Evolutionary conservation across 1,140 invertebrate species (phyloP), one percentile per base, ranked within the genome.

Genomic region (Hyphantria cunea): DNA sequence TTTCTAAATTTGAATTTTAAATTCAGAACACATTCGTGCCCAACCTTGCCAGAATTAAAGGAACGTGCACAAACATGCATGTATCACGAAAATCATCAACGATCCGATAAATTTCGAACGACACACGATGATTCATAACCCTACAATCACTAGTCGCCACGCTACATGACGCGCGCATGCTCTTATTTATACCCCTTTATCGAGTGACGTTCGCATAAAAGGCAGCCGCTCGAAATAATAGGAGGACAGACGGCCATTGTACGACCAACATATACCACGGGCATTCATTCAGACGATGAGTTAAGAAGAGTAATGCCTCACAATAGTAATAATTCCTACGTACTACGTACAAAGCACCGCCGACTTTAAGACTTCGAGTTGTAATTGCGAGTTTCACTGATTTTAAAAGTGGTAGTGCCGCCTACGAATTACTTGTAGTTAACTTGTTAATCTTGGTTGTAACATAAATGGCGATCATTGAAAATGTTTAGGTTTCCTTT

Each of bases 121-220:
- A 58, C 55, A 58, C 45, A 55, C 41, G 45, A 50, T 60, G 56
- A 60, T 60, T 60, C 56, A 60, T 60, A 60, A 42, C 56, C n/a
- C 48, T 42, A 50, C 47, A 50, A 60, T 60, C 56, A 51, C 56
- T 60, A 60, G 56, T 61, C 50, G 50, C 44, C 47, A 42, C 47
- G 17, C n/a, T 78, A 82, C 82, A 81, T 82, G 82, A 80, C 79
- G 55, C 66, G 74, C 74, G 65, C 76, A 49, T 41, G 41, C 64
- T 74, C 67, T 86, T 84, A 86, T 84, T 86, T 86, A 86, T 84
- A 80, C 62, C 59, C 69, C 74, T 76, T 74, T 83, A 75, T 73
- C 73, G 68, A 64, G 68, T 87, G 83, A 84, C 78, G 80, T 78
- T 67, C 74, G 68, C 63, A 74, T 76, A 81, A 88, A 37, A 86